phyloP scores from a whole-genome alignment of 2,797 vertebrate species.

The Tauraco hartlaubi region DNA sequence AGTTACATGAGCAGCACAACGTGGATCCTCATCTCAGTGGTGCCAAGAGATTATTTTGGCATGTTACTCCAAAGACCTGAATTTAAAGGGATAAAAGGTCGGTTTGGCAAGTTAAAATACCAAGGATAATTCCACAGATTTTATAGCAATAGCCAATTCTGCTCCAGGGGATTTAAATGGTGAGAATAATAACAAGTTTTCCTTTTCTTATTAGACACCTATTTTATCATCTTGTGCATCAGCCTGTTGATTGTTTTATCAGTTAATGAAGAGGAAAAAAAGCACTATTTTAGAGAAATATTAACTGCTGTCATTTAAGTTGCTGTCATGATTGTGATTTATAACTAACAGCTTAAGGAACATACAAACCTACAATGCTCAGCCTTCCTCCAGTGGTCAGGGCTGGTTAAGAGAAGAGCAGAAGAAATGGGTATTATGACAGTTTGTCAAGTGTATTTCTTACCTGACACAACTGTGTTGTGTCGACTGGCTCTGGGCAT shows the following conservation, averaged over 20 bases:
- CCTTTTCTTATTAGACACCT: neutral
- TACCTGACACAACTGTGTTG: neutral
- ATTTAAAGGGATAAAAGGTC: slow-evolving; percentile 8
- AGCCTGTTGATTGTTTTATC: slow-evolving; percentile 33
- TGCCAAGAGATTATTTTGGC: slow-evolving; percentile 11
- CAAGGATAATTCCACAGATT: slow-evolving; percentile 13
- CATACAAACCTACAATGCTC: neutral
- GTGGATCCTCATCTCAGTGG: neutral
- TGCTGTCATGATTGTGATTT: slow-evolving; percentile 31
- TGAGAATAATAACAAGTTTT: neutral
- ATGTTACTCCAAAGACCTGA: slow-evolving; percentile 19
- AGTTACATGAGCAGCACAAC: neutral
- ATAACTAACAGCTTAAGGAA: slow-evolving; percentile 43
- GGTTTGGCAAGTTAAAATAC: slow-evolving; percentile 4
- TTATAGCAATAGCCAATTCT: slow-evolving; percentile 40
- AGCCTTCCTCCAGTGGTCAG: neutral
- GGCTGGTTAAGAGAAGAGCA: neutral
- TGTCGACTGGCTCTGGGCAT: neutral
- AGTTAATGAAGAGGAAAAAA: slow-evolving; percentile 54
- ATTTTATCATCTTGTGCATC: slow-evolving; percentile 14
- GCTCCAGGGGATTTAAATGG: neutral
- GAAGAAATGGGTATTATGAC: slow-evolving; percentile 12
- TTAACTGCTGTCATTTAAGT: slow-evolving; percentile 58
- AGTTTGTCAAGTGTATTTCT: neutral
- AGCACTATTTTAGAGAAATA: slow-evolving; percentile 48